Conservation (phyloP, 2,113 vertebrate species). For the Ceyx melanurus region DNA sequence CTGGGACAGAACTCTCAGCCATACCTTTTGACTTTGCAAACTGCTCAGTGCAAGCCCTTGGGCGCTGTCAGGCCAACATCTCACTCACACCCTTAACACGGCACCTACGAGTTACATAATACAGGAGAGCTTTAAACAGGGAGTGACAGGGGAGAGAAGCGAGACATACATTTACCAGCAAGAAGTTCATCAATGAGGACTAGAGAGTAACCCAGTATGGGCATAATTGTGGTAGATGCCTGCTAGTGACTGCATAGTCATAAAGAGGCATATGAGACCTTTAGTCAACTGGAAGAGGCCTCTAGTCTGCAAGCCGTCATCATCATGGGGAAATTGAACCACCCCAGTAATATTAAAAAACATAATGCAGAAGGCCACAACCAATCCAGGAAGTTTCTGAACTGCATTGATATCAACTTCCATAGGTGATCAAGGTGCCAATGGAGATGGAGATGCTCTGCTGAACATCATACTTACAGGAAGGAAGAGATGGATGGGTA, state of each 20-base stretch:
- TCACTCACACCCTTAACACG: too few relatives aligned
- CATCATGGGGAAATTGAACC: neutral
- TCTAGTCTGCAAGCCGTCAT: neutral
- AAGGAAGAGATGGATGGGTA: neutral
- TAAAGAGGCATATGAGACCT: neutral
- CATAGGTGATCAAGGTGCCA: rapidly evolving
- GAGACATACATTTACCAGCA: neutral
- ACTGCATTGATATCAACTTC: neutral
- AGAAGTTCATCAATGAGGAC: neutral
- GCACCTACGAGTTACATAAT: neutral
- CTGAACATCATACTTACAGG: neutral
- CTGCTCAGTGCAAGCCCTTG: too few relatives aligned
- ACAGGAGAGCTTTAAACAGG: neutral
- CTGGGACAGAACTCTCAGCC: too few relatives aligned
- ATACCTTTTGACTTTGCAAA: too few relatives aligned
- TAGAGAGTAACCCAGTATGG: neutral
- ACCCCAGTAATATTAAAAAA: neutral
- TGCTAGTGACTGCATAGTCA: rapidly evolving
- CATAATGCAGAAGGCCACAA: neutral
- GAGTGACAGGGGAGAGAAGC: rapidly evolving
- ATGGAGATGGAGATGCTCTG: neutral
- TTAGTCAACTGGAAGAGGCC: neutral
- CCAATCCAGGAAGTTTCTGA: neutral
- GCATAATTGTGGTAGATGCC: neutral
- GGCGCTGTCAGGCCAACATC: too few relatives aligned